phyloP scores from a whole-genome alignment of 2,797 vertebrate genomes.

The Muscicapa comitata region DNA sequence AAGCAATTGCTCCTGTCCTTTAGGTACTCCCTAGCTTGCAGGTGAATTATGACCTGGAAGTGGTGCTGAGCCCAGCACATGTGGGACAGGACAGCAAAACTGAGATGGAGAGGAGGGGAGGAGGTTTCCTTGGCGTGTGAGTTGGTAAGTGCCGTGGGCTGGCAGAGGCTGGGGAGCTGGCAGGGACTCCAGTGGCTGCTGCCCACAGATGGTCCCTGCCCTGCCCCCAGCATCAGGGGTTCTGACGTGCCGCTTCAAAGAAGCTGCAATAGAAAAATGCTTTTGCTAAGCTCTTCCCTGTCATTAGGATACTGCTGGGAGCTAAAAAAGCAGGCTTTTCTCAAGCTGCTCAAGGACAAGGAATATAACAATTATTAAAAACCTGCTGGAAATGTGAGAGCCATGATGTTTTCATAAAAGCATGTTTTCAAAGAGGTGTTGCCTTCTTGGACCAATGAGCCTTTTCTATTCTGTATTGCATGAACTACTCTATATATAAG shows the following conservation, averaged over 20 bases:
- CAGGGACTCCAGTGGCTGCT: background rate
- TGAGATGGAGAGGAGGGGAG: background rate
- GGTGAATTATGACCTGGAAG: background rate
- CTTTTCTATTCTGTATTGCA: too few relatives aligned
- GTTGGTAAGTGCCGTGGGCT: fast-evolving
- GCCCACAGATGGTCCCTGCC: background rate
- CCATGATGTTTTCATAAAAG: too few relatives aligned
- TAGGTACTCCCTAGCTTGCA: background rate
- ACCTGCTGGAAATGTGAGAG: too few relatives aligned
- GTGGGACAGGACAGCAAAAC: background rate
- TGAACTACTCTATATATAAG: too few relatives aligned
- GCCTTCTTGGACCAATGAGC: too few relatives aligned
- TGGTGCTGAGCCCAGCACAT: background rate
- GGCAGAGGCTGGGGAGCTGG: background rate
- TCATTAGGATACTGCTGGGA: too few relatives aligned
- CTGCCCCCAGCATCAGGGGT: background rate
- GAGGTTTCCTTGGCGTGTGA: background rate
- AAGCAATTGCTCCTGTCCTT: background rate
- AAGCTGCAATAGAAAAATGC: background rate
- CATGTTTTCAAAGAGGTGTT: too few relatives aligned
- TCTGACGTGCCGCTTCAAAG: background rate
- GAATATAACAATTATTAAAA: too few relatives aligned
- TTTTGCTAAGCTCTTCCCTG: background rate
- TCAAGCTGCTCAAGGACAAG: too few relatives aligned
- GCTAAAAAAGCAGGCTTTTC: too few relatives aligned